Evolutionary conservation across 2,113 vertebrate genomes (phyloP), one percentile per base, ranked within the genome.

Genomic region (Sinosuthora webbiana): DNA sequence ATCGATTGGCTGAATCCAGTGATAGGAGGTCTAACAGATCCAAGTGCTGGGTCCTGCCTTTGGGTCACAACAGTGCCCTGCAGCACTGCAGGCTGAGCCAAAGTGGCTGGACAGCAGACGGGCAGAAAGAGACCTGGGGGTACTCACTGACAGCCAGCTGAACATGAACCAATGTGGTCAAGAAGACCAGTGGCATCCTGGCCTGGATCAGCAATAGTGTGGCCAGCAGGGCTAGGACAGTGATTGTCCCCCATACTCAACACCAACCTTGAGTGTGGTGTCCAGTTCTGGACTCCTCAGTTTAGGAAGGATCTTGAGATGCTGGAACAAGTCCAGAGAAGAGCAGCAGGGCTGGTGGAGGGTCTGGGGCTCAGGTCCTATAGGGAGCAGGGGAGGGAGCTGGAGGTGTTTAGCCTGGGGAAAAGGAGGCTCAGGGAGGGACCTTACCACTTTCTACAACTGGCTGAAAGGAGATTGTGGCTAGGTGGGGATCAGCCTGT

Each of bases 1-100:
- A 49, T 41, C 0, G 0, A 4, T 42, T 5, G 10, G 7, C 42
- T 10, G 42, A 47, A 8, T 47, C 11, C 24, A 15, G 1, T 10
- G 4, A 39, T 6, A 6, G 0, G 1, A 68, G 8, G 22, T 45
- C 15, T 45, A 14, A 22, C 11, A 28, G 22, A n/a, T 18, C 15
- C 18, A 5, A 9, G 59, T 55, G 14, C 28, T 47, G 41, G 20
- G 24, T 75, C 24, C 10, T 57, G 52, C 42, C 13, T 9, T 85
- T 57, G 37, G 20, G 30, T 56, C 15, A 35, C 52, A 30, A 0
- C 20, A 41, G 2, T n/a, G 19, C 15, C 24, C 20, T 30, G 24
- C 24, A 49, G 60, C 1, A 3, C 19, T n/a, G 6, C 20, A 35
- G 70, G 30, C 27, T 50, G 31, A 23, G 31, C 7, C 52, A 22